A percentile compares a stretch with the other conserved stretches of the same genome.
These are phyloP conservation scores for Cherax quadricarinatus DNA, from an alignment of 1,140 invertebrate genomes.

Conservation along the genomic window DNA sequence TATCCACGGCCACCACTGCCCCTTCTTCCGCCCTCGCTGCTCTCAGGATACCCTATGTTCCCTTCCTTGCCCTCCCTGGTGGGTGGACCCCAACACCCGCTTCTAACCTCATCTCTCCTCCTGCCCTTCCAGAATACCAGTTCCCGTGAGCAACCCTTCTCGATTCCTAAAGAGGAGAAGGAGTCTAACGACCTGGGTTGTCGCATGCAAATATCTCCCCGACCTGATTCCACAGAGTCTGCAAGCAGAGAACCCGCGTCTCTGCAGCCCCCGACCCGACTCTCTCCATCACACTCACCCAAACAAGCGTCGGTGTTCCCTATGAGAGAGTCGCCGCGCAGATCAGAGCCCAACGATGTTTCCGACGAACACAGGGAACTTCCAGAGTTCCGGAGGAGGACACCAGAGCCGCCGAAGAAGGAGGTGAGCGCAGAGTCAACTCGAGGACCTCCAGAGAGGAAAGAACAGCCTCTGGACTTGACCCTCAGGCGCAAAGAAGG, in stretches of 20 bases:
- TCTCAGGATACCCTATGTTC: slow-evolving; percentile 70
- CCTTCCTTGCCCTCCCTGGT: slow-evolving; percentile 65
- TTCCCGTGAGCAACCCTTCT: slow-evolving; percentile 33
- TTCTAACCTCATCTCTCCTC: slow-evolving; percentile 68
- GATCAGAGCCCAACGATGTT: slow-evolving; percentile 46
- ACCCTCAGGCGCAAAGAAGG: slow-evolving; percentile 56
- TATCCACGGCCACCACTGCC: slow-evolving; percentile 68
- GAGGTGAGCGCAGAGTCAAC: slow-evolving; percentile 28
- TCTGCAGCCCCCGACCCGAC: slow-evolving; percentile 8
- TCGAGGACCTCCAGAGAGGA: slow-evolving; percentile 20
- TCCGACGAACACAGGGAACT: slow-evolving; percentile 28
- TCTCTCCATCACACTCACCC: slow-evolving; percentile 40
- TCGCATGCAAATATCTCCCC: slow-evolving; percentile 30
- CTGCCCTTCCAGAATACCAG: slow-evolving; percentile 60
- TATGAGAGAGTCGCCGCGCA: slow-evolving; percentile 42
- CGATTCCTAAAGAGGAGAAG: slow-evolving; percentile 61
- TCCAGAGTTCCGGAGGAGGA: slow-evolving; percentile 16
- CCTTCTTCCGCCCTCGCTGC: slow-evolving; percentile 68
- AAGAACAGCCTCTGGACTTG: slow-evolving; percentile 59
- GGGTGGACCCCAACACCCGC: slow-evolving; percentile 68
- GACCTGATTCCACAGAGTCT: slow-evolving; percentile 40
- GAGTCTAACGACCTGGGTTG: slow-evolving; percentile 24
- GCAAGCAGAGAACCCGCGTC: slow-evolving; percentile 20
- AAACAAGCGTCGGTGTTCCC: slow-evolving; percentile 59
- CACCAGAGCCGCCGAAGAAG: slow-evolving; percentile 37